Conservation (phyloP, 2,797 vertebrate species). For the Gadopsis marmoratus region DNA sequence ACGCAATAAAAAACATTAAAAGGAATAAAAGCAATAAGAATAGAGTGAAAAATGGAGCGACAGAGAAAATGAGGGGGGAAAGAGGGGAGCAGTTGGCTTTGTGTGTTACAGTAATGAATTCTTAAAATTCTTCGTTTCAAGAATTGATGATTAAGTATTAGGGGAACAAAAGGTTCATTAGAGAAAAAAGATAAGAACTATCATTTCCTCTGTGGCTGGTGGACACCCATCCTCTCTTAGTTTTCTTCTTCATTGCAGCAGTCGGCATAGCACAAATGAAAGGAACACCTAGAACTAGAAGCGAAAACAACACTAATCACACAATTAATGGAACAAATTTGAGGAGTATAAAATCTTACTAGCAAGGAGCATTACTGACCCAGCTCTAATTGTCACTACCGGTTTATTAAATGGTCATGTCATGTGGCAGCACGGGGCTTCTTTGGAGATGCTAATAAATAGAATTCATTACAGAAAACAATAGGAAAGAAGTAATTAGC, state of each 20-base stretch:
- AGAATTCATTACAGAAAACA: constrained; percentile 72
- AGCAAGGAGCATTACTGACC: constrained; percentile 61
- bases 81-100: neutral
- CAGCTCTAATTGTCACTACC: constrained; percentile 67
- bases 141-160: too few species aligned
- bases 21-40: constrained; percentile 15
- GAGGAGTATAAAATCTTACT: neutral
- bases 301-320: constrained; percentile 31
- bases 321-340: constrained; percentile 76
- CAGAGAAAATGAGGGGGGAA: constrained; percentile 1
- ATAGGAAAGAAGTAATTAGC: constrained; percentile 69
- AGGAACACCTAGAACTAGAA: constrained; percentile 15
- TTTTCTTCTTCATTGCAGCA: neutral
- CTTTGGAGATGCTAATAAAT: constrained; percentile 74
- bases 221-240: neutral
- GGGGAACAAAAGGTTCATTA: neutral
- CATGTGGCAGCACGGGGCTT: constrained; percentile 49
- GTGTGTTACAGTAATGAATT: too few species aligned
- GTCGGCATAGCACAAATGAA: constrained; percentile 26
- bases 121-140: too few species aligned
- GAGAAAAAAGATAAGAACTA: neutral
- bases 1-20: constrained; percentile 41
- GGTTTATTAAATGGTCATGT: constrained; percentile 69
- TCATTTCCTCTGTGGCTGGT: constrained; percentile 3
- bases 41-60: neutral